Evolutionary conservation across 1,140 invertebrate genomes (phyloP), one percentile per base, ranked within the genome.

Genomic region (Penaeus indicus): DNA sequence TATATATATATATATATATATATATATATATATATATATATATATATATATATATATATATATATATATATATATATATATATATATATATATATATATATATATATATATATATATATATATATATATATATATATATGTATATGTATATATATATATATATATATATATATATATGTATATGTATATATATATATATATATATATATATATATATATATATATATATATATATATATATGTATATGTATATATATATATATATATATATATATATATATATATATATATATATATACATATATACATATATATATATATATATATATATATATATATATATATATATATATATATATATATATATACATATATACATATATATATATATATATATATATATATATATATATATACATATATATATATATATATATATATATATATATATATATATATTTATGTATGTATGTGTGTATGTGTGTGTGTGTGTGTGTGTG

Each of bases 121-220:
- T 75, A 75, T 32, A 75, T 75, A 75, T 75, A 75, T 75, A 32
- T 75, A 75, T 75, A 75, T 75, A 75, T 75, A 75, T 75, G n/a
- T 75, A 75, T 75, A 69, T 69, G n/a, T 69, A 69, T 69, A 69
- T 69, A 69, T 69, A n/a, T 69, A 69, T 69, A 69, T 69, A 69
- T 69, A n/a, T 69, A 22, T 69, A 69, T 69, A 69, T n/a, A 69
- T 69, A 21, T 10, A 38, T 72, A 18, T 72, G n/a, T 27, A 18
- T 72, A 38, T 72, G 19, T 72, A 38, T 72, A 38, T 27, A 38
- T 25, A 25, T 22, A 72, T 72, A 72, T 72, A 72, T 27, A 72
- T 72, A 72, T 72, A 27, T 72, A 25, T 72, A 72, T 27, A 72
- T 25, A 72, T 25, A 72, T 72, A n/a, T 72, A 72, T 8, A 72